phyloP scores from a whole-genome alignment of 2,113 vertebrate species.

The Ammodytes marinus region DNA sequence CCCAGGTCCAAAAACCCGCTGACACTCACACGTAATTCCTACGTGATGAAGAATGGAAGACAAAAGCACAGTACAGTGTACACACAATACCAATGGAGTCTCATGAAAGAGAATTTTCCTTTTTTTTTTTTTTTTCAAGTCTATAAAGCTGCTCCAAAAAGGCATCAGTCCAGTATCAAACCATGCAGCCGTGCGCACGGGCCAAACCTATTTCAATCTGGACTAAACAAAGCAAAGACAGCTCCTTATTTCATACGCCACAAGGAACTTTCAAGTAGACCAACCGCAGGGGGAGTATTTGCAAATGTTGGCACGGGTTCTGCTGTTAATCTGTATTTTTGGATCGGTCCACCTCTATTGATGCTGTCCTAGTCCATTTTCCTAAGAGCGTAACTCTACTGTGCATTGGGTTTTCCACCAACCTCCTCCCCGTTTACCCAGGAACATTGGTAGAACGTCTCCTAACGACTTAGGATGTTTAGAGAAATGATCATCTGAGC shows the following conservation, averaged over 20 bases:
- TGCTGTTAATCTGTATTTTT: conserved; percentile 69
- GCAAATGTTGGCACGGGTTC: conserved; percentile 58
- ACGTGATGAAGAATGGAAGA: background rate
- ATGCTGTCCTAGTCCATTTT: conserved; percentile 56
- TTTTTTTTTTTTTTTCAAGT: background rate
- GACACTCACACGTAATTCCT: background rate
- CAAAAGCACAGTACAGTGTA: background rate
- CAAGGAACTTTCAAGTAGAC: conserved; percentile 63
- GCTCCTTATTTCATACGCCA: conserved; percentile 69
- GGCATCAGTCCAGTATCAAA: conserved; percentile 63
- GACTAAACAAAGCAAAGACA: conserved; percentile 72
- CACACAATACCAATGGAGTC: conserved; percentile 13
- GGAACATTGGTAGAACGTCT: conserved; percentile 2
- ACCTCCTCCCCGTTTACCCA: conserved; percentile 39
- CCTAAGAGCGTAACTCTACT: conserved; percentile 41
- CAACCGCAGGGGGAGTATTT: conserved; percentile 58
- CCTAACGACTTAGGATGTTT: conserved; percentile 11
- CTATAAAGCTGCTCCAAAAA: conserved; percentile 38
- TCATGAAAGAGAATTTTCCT: conserved; percentile 7
- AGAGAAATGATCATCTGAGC: background rate
- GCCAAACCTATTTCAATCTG: conserved; percentile 71
- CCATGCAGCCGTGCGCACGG: conserved; percentile 16
- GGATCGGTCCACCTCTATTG: conserved; percentile 59
- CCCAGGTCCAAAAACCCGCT: background rate
- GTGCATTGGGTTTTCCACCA: conserved; percentile 45